A percentile compares a stretch with the other conserved stretches of the same genome.
Evolutionary conservation across 2,113 vertebrate species (phyloP).

Genomic region (Xyliphius kryptos): DNA sequence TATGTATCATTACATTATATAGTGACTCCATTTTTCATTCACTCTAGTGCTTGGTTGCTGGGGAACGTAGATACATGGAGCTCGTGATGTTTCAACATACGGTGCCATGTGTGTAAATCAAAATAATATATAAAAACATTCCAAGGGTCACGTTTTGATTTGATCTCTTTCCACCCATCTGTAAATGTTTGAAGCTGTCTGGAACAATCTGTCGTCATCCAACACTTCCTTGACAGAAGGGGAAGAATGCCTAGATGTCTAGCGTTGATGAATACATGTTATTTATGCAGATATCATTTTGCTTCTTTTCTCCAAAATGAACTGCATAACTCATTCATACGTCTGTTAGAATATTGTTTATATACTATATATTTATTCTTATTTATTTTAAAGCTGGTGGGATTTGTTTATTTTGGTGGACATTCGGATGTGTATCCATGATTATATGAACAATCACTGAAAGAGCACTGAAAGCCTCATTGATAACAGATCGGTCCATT

Average conservation of each 20-base stretch:
- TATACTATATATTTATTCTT: no score
- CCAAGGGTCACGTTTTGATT: conserved; percentile 10
- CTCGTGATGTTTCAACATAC: conserved; percentile 10
- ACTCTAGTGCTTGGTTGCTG: neutral
- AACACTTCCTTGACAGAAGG: conserved; percentile 4
- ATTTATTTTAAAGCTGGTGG: no score
- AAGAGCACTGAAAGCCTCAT: no score
- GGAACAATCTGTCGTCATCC: conserved; percentile 16
- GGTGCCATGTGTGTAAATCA: conserved; percentile 19
- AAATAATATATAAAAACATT: conserved; percentile 8
- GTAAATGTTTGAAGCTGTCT: no score
- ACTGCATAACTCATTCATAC: no score
- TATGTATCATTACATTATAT: neutral
- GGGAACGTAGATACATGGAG: conserved; percentile 1
- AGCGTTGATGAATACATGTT: conserved; percentile 4
- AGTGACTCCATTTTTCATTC: no score
- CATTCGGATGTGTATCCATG: no score
- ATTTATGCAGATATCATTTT: conserved; percentile 10
- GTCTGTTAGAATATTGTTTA: no score
- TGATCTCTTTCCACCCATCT: conserved; percentile 12
- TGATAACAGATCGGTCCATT: no score
- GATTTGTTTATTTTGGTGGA: no score
- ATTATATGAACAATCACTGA: no score
- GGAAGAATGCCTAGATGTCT: conserved; percentile 1
- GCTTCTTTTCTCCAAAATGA: no score